These are phyloP conservation scores for Spinibarbus caldwelli DNA, from an alignment of 2,797 vertebrate genomes.

Conservation along the genomic window DNA sequence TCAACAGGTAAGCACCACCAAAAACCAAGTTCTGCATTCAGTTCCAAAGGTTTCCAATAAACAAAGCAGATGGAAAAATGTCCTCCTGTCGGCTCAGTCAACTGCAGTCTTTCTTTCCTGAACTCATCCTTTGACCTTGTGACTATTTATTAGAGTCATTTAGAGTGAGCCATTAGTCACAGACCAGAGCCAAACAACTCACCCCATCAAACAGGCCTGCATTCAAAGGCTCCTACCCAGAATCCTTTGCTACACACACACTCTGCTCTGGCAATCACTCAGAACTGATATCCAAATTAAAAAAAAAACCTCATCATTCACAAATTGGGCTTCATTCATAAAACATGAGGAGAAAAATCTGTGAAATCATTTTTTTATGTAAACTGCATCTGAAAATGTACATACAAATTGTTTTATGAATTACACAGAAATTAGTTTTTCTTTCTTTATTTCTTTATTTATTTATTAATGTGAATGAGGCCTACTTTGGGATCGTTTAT, in stretches of 20 bases:
- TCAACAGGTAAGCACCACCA: neutral
- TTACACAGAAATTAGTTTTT: neutral
- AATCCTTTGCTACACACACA: conserved; percentile 12
- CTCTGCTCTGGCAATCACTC: neutral
- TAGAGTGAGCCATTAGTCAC: conserved; percentile 28
- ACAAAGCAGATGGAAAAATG: neutral
- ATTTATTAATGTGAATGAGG: neutral
- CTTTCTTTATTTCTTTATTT: neutral
- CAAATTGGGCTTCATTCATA: neutral
- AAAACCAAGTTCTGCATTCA: neutral
- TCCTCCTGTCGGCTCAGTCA: neutral
- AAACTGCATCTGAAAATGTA: neutral
- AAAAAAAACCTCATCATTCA: neutral
- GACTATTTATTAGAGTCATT: conserved; percentile 23
- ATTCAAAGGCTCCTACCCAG: conserved; percentile 53
- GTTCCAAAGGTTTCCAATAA: conserved; percentile 3
- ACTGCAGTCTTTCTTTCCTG: neutral
- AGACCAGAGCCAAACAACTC: conserved; percentile 62
- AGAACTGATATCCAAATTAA: neutral
- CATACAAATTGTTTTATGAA: neutral
- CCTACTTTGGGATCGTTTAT: neutral
- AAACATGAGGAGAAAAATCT: neutral
- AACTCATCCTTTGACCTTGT: conserved; percentile 24
- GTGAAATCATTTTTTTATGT: neutral
- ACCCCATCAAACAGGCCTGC: conserved; percentile 59